Evolutionary conservation across 2,888 invertebrate species (phyloP), one percentile per base, ranked within the genome.

Genomic region (Gymnosoma rotundatum): DNA sequence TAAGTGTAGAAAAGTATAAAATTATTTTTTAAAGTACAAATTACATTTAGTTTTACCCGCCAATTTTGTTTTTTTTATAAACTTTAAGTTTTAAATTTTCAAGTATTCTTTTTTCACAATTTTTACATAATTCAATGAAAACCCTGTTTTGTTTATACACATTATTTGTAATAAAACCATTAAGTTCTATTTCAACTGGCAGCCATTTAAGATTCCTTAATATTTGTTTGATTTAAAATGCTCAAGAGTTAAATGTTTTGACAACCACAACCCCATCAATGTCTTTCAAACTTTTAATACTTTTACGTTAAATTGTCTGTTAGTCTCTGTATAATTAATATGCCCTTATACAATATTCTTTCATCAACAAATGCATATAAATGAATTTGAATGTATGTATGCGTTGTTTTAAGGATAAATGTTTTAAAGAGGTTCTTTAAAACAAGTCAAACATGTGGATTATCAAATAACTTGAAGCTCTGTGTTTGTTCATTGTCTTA

Each of bases 401-500:
- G 21, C 54, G n/a, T 67, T 61, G 20, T 78, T 60, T 48, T 60
- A 64, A 78, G 70, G 42, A 69, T 66, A 64, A 67, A 64, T 48
- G 54, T 75, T 54, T 48, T 50, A 25, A 61, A 79, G 67, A 60
- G 66, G 67, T 75, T 61, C 61, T 78, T 78, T 61, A 78, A 70
- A 56, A 58, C 78, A 75, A 79, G 58, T 81, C 81, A 81, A 81
- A 74, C 70, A 70, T 79, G 78, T 60, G 81, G 81, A 81, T 84
- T 84, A 84, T 74, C 76, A 84, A 78, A 81, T 81, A 81, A 78
- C 78, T 58, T 69, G 60, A 70, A 81, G 81, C 60, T 20, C 54
- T 70, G 52, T 70, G 25, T 58, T 78, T 84, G 80, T 69, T 78
- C 81, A 78, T 81, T 84, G 80, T 81, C 84, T 81, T 84, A 81